These are phyloP conservation scores for Toxotes chatareus DNA, from an alignment of 2,113 vertebrate genomes.

Conservation along the genomic window DNA sequence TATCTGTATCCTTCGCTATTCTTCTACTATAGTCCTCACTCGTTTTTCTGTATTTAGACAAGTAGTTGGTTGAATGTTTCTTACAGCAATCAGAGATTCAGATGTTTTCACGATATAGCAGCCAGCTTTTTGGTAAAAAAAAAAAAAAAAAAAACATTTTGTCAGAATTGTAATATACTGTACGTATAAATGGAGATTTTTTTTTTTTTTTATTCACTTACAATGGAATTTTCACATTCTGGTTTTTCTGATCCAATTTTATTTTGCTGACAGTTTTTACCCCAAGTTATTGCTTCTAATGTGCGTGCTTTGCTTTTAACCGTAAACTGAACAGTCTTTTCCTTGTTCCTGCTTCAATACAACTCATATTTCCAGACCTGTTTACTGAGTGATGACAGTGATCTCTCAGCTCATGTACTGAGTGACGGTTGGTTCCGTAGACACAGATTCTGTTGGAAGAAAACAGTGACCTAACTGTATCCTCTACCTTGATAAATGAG, in stretches of 20 bases:
- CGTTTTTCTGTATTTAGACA: conserved; percentile 65
- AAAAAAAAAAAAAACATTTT: conserved; percentile 22
- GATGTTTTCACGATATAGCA: conserved; percentile 44
- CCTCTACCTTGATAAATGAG: conserved; percentile 1
- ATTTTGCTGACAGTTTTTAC: conserved; percentile 36
- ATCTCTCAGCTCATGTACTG: conserved; percentile 27
- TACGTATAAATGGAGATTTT: conserved; percentile 31
- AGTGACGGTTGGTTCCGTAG: conserved; percentile 26
- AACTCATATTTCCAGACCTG: conserved; percentile 10
- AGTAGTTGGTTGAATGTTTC: conserved; percentile 69
- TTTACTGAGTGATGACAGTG: conserved; percentile 27
- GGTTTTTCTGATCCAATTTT: conserved; percentile 21
- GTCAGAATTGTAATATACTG: conserved; percentile 48
- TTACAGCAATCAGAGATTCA: conserved; percentile 60
- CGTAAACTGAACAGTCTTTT: background rate
- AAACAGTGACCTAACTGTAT: background rate
- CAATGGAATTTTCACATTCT: conserved; percentile 30
- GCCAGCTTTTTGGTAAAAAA: conserved; percentile 39
- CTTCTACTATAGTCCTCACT: conserved; percentile 62
- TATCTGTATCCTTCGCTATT: conserved; percentile 62
- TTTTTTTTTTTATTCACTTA: conserved; percentile 13
- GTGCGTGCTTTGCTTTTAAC: background rate
- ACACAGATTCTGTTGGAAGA: conserved; percentile 29
- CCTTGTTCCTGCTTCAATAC: conserved; percentile 15
- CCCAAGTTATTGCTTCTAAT: conserved; percentile 13